Evolutionary conservation across 2,113 vertebrate genomes (phyloP).

Genomic region (Pleuronectes platessa): DNA sequence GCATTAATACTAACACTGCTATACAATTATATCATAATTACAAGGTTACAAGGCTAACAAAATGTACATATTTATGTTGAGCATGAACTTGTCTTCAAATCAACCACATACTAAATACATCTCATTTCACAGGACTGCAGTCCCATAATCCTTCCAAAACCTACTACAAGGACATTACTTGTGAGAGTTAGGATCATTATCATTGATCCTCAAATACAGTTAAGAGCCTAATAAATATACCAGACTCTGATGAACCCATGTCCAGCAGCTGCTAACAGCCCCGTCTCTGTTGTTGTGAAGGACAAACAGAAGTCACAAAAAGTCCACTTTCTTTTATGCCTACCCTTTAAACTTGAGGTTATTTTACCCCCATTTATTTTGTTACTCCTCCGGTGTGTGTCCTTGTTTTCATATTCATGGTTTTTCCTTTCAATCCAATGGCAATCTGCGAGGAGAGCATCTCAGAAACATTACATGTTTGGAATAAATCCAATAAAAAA

Average conservation of each 20-base stretch:
- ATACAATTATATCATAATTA: no score
- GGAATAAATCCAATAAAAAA: slow-evolving; percentile 64
- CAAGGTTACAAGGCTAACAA: no score
- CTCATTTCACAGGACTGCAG: slow-evolving; percentile 1
- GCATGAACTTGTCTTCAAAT: neutral
- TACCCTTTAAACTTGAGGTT: slow-evolving; percentile 31
- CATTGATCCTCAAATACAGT: slow-evolving; percentile 43
- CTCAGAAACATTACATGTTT: slow-evolving; percentile 58
- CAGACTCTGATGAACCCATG: slow-evolving; percentile 32
- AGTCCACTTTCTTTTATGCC: slow-evolving; percentile 32
- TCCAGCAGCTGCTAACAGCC: slow-evolving; percentile 35
- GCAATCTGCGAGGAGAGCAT: slow-evolving; percentile 62
- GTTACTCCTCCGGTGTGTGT: slow-evolving; percentile 21
- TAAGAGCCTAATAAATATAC: slow-evolving; percentile 52
- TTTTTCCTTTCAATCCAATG: slow-evolving; percentile 60
- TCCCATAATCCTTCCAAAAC: slow-evolving; percentile 13
- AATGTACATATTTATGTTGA: no score
- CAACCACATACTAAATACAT: neutral
- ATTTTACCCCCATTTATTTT: slow-evolving; percentile 34
- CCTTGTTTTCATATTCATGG: slow-evolving; percentile 62
- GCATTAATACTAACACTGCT: no score
- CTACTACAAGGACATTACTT: slow-evolving; percentile 13
- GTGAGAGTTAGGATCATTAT: slow-evolving; percentile 43
- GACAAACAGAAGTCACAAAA: slow-evolving; percentile 49
- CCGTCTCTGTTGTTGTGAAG: slow-evolving; percentile 11